phyloP scores from a whole-genome alignment of 2,797 vertebrate genomes.

The Menidia menidia region DNA sequence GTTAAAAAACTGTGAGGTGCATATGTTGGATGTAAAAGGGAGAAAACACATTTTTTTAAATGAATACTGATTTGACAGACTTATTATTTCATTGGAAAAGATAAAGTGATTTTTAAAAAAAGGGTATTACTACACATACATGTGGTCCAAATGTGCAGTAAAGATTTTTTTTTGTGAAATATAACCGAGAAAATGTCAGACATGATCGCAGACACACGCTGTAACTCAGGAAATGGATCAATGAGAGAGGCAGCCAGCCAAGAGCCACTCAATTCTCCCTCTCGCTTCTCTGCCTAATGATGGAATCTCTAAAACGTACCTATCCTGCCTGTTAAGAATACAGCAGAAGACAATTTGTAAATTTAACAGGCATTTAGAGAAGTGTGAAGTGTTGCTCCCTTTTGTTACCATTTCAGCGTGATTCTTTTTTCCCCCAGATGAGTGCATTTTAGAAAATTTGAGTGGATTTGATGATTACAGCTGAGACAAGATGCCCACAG shows the following conservation, averaged over 20 bases:
- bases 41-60: conserved; percentile 12
- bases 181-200: conserved; percentile 62
- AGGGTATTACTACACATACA: conserved; percentile 16
- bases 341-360: neutral
- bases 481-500: neutral
- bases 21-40: conserved; percentile 10
- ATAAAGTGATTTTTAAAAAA: conserved; percentile 33
- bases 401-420: neutral
- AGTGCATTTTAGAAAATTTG: too few relatives aligned
- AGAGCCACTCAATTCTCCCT: conserved; percentile 57
- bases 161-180: conserved; percentile 63
- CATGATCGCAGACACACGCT: conserved; percentile 25
- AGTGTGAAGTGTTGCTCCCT: neutral
- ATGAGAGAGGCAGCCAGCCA: conserved; percentile 66
- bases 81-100: conserved; percentile 18
- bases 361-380: neutral
- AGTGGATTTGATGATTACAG: conserved; percentile 11
- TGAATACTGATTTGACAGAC: conserved; percentile 45
- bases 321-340: conserved; percentile 34
- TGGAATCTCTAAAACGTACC: conserved; percentile 30
- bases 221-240: conserved; percentile 56
- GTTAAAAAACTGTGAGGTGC: conserved; percentile 22
- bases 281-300: conserved; percentile 23
- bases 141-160: conserved; percentile 32
- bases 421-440: too few relatives aligned